Conservation (phyloP, 1,140 invertebrate genomes). For the Maconellicoccus hirsutus region DNA sequence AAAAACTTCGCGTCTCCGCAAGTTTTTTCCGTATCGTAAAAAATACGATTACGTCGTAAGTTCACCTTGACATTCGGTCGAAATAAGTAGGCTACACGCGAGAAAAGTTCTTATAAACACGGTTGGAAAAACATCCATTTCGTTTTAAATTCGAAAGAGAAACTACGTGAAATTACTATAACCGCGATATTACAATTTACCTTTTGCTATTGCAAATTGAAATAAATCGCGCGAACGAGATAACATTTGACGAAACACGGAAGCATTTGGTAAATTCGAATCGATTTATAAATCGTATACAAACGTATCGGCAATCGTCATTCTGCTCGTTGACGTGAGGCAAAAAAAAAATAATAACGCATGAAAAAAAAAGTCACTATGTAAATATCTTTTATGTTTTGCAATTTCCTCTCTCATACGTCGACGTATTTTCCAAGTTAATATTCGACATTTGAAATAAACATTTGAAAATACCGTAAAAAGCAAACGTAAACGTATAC, state of each 20-base stretch:
- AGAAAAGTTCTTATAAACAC: no score
- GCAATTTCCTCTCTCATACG: background rate
- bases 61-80: no score
- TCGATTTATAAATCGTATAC: no score
- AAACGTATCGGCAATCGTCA: background rate
- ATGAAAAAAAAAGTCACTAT: background rate
- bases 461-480: background rate
- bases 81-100: no score
- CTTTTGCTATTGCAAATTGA: background rate
- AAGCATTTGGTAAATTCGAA: background rate
- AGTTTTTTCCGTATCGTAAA: no score
- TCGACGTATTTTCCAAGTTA: background rate
- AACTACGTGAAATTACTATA: no score
- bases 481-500: background rate
- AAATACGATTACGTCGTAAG: no score
- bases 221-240: constrained; percentile 6
- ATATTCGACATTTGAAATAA: constrained; percentile 9
- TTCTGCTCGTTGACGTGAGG: background rate
- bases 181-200: no score
- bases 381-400: constrained; percentile 1
- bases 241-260: constrained; percentile 4
- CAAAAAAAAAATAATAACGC: background rate
- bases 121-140: no score
- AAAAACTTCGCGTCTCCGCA: no score
- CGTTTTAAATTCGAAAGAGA: no score